Evolutionary conservation across 2,888 invertebrate species (phyloP), one percentile per base, ranked within the genome.

Genomic region (Taphrorychus bicolor): DNA sequence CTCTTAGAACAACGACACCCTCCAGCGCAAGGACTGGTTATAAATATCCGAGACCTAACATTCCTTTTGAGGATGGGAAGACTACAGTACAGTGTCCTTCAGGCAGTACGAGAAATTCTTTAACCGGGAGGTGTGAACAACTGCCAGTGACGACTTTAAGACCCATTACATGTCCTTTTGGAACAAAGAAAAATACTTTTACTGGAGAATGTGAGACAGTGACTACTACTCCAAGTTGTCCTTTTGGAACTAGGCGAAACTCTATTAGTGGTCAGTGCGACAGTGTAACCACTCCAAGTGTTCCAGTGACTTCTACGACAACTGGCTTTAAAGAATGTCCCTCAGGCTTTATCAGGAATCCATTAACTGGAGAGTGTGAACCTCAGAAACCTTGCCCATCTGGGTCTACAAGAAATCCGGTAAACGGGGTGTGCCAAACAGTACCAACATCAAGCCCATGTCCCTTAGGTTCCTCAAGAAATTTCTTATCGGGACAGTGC

Each of bases 31-130:
- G 59, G 40, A 70, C 66, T 21, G 66, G 66, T 21, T 66, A 66
- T 23, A 66, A 59, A 4, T 70, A 70, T 49, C 59, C 70, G 17
- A 70, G 52, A 16, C 70, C 70, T 7, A 32, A 42, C 40, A 64
- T 51, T 23, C 68, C 68, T 16, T 68, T 68, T 68, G 54, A 54
- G 56, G 63, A 59, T 41, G 49, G 23, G 11, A 17, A 17, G 18
- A 32, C 52, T 9, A 21, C 24, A 23, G 23, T 7, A 16, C 52
- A 21, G 14, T 54, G 32, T 23, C 24, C 54, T 51, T 3, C n/a
- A 21, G 52, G 52, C 5, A 21, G 7, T 51, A n/a, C 7, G 2
- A 51, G 17, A 60, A 51, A 51, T 21, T 19, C 17, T 51, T 2
- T 51, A 7, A 66, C 59, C 16, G 59, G 59, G 14, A 53, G 21